Conservation (phyloP, 2,888 invertebrate genomes). For the Halictus ligatus region DNA sequence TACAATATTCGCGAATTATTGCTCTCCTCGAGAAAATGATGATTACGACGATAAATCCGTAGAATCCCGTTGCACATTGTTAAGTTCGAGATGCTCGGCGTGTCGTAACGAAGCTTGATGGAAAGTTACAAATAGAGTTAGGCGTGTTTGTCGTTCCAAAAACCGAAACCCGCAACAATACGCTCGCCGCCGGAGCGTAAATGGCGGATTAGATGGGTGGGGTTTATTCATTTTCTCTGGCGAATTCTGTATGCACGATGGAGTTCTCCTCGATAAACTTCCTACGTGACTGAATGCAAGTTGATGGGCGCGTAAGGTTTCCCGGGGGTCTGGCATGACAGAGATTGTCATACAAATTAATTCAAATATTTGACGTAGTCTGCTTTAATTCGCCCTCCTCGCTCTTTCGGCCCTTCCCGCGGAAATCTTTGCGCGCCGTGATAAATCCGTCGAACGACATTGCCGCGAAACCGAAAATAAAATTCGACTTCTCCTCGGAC, state of each 20-base stretch:
- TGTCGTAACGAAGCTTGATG: neutral
- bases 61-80: neutral
- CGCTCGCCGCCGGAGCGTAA: slow-evolving; percentile 2
- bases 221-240: slow-evolving; percentile 61
- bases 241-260: slow-evolving; percentile 61
- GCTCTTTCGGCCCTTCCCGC: slow-evolving; percentile 14
- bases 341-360: slow-evolving; percentile 76
- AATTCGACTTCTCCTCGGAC: neutral
- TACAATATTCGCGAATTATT: neutral
- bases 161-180: slow-evolving; percentile 15
- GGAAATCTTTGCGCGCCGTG: slow-evolving; percentile 15
- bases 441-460: slow-evolving; percentile 14
- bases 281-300: slow-evolving; percentile 73
- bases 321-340: slow-evolving; percentile 55
- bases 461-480: neutral
- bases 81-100: neutral
- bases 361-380: slow-evolving; percentile 75
- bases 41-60: neutral
- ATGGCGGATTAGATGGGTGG: slow-evolving; percentile 37
- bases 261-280: slow-evolving; percentile 65
- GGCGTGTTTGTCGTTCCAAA: neutral
- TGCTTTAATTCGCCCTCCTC: slow-evolving; percentile 52
- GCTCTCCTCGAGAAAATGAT: neutral
- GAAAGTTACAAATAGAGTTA: neutral
- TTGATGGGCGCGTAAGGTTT: slow-evolving; percentile 66